Percentiles rank a stretch among this genome's conserved stretches.
These are phyloP conservation scores for Eupithecia inturbata DNA, from an alignment of 2,888 invertebrate genomes.

Conservation along the genomic window DNA sequence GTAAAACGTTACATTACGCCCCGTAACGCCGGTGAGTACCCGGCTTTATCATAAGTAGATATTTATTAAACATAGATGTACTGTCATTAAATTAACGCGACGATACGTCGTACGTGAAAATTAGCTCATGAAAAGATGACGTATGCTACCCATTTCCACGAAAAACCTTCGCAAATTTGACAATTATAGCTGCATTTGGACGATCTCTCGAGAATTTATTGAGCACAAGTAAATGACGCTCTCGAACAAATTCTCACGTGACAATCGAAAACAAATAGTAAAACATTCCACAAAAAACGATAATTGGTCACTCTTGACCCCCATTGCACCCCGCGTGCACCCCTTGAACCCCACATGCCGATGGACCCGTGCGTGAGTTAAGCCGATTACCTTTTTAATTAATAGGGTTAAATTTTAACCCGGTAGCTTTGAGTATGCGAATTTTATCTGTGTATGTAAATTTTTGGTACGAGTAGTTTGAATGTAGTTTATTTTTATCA, in stretches of 20 bases:
- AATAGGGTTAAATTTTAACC: conserved; percentile 40
- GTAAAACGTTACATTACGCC: too few relatives aligned
- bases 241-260: background rate
- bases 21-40: too few relatives aligned
- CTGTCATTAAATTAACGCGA: background rate
- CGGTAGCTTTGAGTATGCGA: conserved; percentile 25
- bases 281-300: conserved; percentile 48
- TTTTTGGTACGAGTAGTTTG: too few relatives aligned
- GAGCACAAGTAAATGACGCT: background rate
- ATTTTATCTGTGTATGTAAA: conserved; percentile 16
- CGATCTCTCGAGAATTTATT: background rate
- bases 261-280: conserved; percentile 43
- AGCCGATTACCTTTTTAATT: conserved; percentile 49
- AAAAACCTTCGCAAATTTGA: background rate
- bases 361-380: conserved; percentile 59
- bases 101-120: too few relatives aligned
- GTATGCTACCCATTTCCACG: background rate
- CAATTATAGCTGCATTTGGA: background rate
- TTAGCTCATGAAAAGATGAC: background rate
- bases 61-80: too few relatives aligned
- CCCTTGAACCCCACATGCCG: conserved; percentile 58
- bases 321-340: conserved; percentile 30
- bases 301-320: conserved; percentile 54
- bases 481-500: too few relatives aligned
- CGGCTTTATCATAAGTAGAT: too few relatives aligned